A percentile compares a stretch with the other conserved stretches of the same genome.
These are phyloP conservation scores for Mus spicilegus DNA, from an alignment of 2,113 vertebrate species.

Conservation along the genomic window DNA sequence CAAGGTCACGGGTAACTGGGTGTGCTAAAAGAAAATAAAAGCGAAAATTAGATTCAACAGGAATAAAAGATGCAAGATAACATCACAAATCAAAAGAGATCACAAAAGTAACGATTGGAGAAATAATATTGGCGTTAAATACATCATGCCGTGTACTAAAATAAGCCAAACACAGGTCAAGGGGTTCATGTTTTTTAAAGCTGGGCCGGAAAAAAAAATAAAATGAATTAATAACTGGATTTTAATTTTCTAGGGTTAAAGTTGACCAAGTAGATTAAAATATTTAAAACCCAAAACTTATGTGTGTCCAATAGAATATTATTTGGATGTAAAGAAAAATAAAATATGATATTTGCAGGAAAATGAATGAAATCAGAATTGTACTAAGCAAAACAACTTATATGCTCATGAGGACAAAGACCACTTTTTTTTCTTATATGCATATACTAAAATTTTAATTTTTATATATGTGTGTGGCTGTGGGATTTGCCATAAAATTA, in stretches of 20 bases:
- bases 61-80: conserved; percentile 2
- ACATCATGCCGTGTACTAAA: neutral
- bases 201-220: neutral
- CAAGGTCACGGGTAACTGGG: neutral
- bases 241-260: conserved; percentile 41
- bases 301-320: neutral
- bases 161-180: neutral
- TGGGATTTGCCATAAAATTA: neutral
- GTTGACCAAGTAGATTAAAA: neutral
- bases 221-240: neutral
- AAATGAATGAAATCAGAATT: neutral
- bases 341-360: neutral
- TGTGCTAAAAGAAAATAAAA: conserved; percentile 51
- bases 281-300: neutral
- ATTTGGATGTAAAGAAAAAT: neutral
- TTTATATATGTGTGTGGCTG: neutral
- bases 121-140: neutral
- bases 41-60: conserved; percentile 55
- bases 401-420: neutral
- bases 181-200: neutral
- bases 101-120: conserved; percentile 3
- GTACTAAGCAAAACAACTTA: neutral
- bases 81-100: conserved; percentile 24
- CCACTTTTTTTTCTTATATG: neutral
- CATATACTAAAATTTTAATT: neutral